Conservation (phyloP, 2,797 vertebrate species). For the Tolypeutes matacus region DNA sequence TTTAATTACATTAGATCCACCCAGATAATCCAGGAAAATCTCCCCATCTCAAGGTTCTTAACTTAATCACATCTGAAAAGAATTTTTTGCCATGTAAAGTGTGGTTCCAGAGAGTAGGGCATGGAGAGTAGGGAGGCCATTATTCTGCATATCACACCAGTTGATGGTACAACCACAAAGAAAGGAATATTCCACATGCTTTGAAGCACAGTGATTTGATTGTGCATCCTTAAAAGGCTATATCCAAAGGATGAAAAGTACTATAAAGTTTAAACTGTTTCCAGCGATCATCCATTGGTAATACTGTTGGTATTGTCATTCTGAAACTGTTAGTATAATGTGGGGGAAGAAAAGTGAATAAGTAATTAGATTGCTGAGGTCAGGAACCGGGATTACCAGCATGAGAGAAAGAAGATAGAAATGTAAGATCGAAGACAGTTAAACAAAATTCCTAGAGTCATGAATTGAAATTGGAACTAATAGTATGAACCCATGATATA, state of each 20-base stretch:
- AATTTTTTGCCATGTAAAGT: background rate
- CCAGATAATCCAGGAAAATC: background rate
- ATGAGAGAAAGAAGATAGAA: background rate
- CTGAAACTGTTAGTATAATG: background rate
- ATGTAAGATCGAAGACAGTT: background rate
- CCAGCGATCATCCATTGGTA: background rate
- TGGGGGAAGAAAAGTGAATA: background rate
- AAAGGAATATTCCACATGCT: background rate
- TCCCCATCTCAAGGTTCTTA: background rate
- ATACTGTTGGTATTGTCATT: slow-evolving; percentile 1
- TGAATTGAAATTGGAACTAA: slow-evolving; percentile 2
- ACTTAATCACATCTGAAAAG: background rate
- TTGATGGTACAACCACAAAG: background rate
- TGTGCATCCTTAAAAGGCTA: background rate
- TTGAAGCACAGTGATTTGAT: slow-evolving; percentile 37
- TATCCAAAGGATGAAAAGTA: slow-evolving; percentile 40
- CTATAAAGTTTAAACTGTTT: slow-evolving; percentile 24
- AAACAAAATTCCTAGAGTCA: slow-evolving; percentile 52
- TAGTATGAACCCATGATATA: background rate
- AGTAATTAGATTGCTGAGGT: background rate
- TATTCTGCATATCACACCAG: background rate
- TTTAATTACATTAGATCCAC: background rate
- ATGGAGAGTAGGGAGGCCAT: background rate
- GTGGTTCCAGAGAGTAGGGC: background rate
- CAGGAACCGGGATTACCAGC: background rate